Evolutionary conservation across 2,797 vertebrate genomes (phyloP), one percentile per base, ranked within the genome.

Genomic region (Lindbergichthys nudifrons): DNA sequence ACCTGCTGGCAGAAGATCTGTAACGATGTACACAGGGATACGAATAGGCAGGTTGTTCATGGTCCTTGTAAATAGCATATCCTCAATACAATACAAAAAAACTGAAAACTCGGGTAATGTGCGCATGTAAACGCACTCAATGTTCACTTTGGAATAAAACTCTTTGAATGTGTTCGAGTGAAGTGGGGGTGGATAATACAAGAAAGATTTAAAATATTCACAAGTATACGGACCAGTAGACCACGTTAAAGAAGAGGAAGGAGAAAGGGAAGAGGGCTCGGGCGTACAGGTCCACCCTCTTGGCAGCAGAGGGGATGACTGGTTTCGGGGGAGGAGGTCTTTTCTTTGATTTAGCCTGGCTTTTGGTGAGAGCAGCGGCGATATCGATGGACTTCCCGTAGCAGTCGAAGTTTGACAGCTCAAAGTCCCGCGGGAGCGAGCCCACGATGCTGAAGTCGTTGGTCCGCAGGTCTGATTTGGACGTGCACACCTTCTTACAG

Each of bases 401-500:
- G 95, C 98, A 99, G 95, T 99, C 97, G 92, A 98, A 99, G 93
- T 99, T 99, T 11, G 98, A 99, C 87, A 99, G 93, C 87, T 99
- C 97, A 92, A 99, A 99, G 96, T 99, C 98, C 87, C 97, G 96
- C 2, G 98, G 98, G 89, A 99, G 96, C 12, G 98, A 99, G 73
- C 98, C 98, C 81, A 99, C 98, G 1, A 99, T 99, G 95, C 98
- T 99, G 94, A 99, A 99, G 92, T 99, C 98, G 54, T 97, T 98
- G 85, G 97, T 97, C 88, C 98, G 95, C 91, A 99, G 94, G 91
- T 99, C 98, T 6, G 98, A 99, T 91, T 99, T 99, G 1, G 98
- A 99, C 19, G 97, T 99, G 89, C 97, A 99, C 76, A 99, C 98
- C 89, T 99, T 99, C 94, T 99, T 99, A 89, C 97, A 99, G 89